phyloP scores from a whole-genome alignment of 1,140 invertebrate species.

The Drosophila littoralis region DNA sequence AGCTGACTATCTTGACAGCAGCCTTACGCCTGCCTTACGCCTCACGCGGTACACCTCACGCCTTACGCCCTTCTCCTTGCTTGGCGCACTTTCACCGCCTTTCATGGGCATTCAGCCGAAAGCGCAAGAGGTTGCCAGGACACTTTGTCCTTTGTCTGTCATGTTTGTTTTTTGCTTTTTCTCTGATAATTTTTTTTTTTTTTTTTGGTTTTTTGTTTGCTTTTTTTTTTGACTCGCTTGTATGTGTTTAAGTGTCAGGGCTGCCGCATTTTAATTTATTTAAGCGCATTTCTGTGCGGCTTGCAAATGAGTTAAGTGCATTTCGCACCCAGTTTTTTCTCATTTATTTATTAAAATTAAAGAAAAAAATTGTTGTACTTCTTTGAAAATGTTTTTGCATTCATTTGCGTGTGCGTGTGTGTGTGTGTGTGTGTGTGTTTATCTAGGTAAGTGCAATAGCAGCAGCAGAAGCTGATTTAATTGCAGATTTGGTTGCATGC shows the following conservation, averaged over 20 bases:
- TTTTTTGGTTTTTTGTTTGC: slow-evolving; percentile 14
- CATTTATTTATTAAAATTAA: background rate
- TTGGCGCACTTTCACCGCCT: slow-evolving; percentile 57
- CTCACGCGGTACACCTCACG: slow-evolving; percentile 17
- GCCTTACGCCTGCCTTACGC: background rate
- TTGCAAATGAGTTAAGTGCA: slow-evolving; percentile 75
- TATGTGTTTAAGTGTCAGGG: slow-evolving; percentile 67
- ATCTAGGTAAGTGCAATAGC: slow-evolving; percentile 31
- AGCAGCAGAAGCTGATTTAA: slow-evolving; percentile 37
- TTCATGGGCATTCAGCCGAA: slow-evolving; percentile 60
- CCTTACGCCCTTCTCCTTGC: background rate
- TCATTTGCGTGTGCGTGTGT: slow-evolving; percentile 17
- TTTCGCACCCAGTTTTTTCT: slow-evolving; percentile 42
- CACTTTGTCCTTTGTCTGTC: slow-evolving; percentile 37
- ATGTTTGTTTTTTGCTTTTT: slow-evolving; percentile 36
- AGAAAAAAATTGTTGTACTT: background rate
- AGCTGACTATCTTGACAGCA: slow-evolving; percentile 31
- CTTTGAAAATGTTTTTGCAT: slow-evolving; percentile 25
- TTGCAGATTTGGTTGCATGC: slow-evolving; percentile 13
- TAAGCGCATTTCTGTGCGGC: slow-evolving; percentile 61
- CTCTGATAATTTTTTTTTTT: slow-evolving; percentile 4
- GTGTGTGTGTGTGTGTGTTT: slow-evolving; percentile 31
- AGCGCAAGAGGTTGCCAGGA: slow-evolving; percentile 44
- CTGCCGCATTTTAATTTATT: slow-evolving; percentile 79
- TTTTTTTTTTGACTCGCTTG: slow-evolving; percentile 7